Evolutionary conservation across 2,113 vertebrate species (phyloP).

Genomic region (Chloroceryle aenea): DNA sequence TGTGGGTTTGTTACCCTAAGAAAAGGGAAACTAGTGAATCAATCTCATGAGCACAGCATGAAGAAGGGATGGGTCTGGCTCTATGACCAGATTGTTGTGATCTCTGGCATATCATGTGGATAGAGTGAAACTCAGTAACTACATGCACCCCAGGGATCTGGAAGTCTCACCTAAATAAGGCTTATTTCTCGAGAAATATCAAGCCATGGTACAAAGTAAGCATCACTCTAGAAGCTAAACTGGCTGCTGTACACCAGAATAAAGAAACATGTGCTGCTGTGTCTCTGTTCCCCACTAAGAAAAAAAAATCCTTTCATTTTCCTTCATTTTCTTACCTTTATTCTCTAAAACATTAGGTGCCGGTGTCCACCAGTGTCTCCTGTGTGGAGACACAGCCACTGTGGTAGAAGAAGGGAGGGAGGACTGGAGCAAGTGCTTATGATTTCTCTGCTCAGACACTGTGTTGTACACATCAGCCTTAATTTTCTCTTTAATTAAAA

Average conservation of each 20-base stretch:
- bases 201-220: background rate
- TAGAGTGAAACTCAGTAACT: background rate
- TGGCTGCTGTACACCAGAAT: background rate
- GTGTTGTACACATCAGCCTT: rapidly evolving
- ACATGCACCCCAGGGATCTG: background rate
- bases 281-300: background rate
- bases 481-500: background rate
- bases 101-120: background rate
- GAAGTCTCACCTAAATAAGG: background rate
- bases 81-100: background rate
- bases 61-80: background rate
- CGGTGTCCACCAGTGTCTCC: background rate
- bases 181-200: background rate
- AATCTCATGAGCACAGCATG: background rate
- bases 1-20: background rate
- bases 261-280: background rate
- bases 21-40: background rate
- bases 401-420: background rate
- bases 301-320: background rate
- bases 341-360: background rate
- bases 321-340: background rate
- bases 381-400: background rate
- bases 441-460: background rate
- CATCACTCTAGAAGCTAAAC: background rate
- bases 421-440: background rate